A percentile compares a stretch with the other conserved stretches of the same genome.
phyloP scores from a whole-genome alignment of 1,140 invertebrate genomes.

The Drosophila ananassae region DNA sequence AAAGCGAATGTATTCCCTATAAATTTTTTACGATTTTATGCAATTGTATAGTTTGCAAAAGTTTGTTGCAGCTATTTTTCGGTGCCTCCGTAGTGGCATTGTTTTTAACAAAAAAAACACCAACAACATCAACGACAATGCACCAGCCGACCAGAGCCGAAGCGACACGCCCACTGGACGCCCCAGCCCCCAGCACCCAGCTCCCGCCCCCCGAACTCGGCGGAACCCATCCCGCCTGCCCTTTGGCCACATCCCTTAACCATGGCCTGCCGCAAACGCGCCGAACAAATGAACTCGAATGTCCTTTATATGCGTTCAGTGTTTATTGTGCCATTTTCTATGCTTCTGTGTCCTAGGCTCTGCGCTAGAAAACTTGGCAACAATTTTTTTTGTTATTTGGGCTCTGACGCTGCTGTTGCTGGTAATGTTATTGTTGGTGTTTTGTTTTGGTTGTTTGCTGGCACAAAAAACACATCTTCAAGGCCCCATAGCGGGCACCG shows the following conservation, averaged over 20 bases:
- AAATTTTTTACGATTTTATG: constrained; percentile 82
- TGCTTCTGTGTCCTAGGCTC: constrained; percentile 52
- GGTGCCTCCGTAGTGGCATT: constrained; percentile 72
- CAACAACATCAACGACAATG: constrained; percentile 50
- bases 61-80: constrained; percentile 79
- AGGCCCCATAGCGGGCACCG: constrained; percentile 33
- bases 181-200: background rate
- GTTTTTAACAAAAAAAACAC: constrained; percentile 61
- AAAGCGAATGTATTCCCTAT: constrained; percentile 76
- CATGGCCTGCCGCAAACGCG: constrained; percentile 56
- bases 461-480: constrained; percentile 54
- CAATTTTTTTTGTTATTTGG: constrained; percentile 43
- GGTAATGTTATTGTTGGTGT: constrained; percentile 14
- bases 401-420: constrained; percentile 9
- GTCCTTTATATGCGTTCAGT: constrained; percentile 80
- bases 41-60: constrained; percentile 80
- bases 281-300: constrained; percentile 78
- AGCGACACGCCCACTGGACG: constrained; percentile 56
- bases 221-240: background rate
- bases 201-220: background rate
- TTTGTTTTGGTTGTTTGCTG: constrained; percentile 26
- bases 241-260: constrained; percentile 19
- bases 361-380: constrained; percentile 68
- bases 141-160: constrained; percentile 48
- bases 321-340: constrained; percentile 79